Evolutionary conservation across 2,113 vertebrate species (phyloP), one percentile per base, ranked within the genome.

Genomic region (Pampusana beccarii): DNA sequence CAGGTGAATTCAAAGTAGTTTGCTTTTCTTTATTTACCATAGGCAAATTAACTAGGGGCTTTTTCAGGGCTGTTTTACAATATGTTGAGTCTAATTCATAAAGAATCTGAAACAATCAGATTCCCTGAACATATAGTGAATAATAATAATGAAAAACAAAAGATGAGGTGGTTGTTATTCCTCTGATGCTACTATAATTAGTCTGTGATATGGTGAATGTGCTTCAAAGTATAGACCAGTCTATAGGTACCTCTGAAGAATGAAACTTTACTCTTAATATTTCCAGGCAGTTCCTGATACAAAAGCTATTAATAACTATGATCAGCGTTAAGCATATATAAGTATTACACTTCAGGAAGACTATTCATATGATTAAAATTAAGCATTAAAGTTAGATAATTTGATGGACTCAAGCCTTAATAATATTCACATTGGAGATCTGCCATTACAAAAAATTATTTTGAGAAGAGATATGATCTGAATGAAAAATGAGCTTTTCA

Each of bases 21-120:
- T 70, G 17, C 36, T 93, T 82, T 85, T 61, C 62, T 85, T 92
- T 88, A 21, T 88, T 94, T 96, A 82, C 67, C 34, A n/a, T 51
- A 40, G 46, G 33, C 51, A 78, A 62, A 90, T 75, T 58, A 86
- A 65, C 56, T 50, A 29, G 40, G 73, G 50, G 58, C n/a, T 79
- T 96, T 93, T 95, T 61, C 28, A 28, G 56, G 46, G 17, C 24
- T 77, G 23, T 62, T 97, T 86, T 82, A 69, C 61, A 57, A 17
- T 57, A n/a, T 34, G 65, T 38, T 46, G 67, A 69, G 66, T 79
- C 26, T 74, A 72, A 85, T 88, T 93, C 53, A 9, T 80, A 83
- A 83, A 51, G 60, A 88, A 75, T 54, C 46, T 72, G 92, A 86
- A 94, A 60, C 42, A 88, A 60, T 23, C 60, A 9, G 46, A 48